Evolutionary conservation across 2,113 vertebrate species (phyloP), one percentile per base, ranked within the genome.

Genomic region (Carlito syrichta): DNA sequence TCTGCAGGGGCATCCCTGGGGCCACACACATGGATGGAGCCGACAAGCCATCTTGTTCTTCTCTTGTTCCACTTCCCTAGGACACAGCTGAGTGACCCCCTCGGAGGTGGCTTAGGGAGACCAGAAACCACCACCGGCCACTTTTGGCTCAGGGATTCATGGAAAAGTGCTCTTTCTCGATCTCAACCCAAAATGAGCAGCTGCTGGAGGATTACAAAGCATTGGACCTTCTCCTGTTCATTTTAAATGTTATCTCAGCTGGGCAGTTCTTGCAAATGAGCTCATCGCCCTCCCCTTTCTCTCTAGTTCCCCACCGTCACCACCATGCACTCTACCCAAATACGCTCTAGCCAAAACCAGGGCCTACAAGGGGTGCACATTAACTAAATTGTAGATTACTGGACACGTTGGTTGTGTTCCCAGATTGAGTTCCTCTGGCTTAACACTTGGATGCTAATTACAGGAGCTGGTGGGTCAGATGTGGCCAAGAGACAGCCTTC

Each of bases 161-260:
- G 23, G 92, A 91, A 81, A 85, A 43, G 30, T 30, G 54, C 25
- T 76, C 35, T 71, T 91, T 93, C 56, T 86, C 0, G 0, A n/a
- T 90, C 90, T 66, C 95, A 32, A 5, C 60, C 92, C 89, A 71
- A 82, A 87, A 23, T 19, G 87, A 30, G 27, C 86, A 98, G 95
- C 98, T 98, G 98, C 98, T 97, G 94, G 68, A 0, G 68, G 96
- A 69, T 95, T 97, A 95, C 13, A 45, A 78, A 95, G 66, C 32
- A 52, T 38, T 94, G 97, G 98, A 97, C 71, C 96, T 83, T 95
- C 96, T 83, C 38, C 3, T 88, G 82, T 96, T 97, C 22, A 0
- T 96, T 98, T 86, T 1, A 96, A 54, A 86, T 95, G 94, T 97
- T 97, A 97, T 95, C 96, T 97, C 84, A 2, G 96, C 74, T 79